Evolutionary conservation across 2,113 vertebrate species (phyloP).

Genomic region (Myocastor coypus): DNA sequence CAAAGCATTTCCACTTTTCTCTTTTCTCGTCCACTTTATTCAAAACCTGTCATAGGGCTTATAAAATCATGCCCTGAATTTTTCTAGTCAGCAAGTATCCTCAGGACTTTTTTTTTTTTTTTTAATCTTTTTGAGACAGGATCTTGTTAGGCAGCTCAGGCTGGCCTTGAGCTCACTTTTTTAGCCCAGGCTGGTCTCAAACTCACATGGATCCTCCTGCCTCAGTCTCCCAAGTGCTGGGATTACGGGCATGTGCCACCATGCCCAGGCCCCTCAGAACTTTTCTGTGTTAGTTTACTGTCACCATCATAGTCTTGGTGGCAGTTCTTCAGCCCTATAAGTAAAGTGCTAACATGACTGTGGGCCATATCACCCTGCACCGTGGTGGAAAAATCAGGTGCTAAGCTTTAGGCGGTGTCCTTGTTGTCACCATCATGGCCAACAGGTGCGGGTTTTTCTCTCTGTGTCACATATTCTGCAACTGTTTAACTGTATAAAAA

Average conservation of each 20-base stretch:
- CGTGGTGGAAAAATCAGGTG: neutral
- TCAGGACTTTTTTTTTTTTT: no score
- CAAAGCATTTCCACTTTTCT: neutral
- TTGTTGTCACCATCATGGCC: rapidly evolving
- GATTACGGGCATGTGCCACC: no score
- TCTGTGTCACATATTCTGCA: neutral
- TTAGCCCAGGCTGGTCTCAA: no score
- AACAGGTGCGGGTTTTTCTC: neutral
- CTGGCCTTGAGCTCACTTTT: no score
- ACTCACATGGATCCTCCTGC: no score
- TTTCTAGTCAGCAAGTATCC: no score
- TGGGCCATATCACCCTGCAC: no score
- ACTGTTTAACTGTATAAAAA: neutral
- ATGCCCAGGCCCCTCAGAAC: no score
- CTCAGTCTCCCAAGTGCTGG: no score
- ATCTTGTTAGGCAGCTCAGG: no score
- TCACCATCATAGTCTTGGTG: no score
- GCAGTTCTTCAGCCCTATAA: neutral
- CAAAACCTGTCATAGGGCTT: rapidly evolving
- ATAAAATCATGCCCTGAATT: rapidly evolving
- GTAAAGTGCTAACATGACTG: neutral
- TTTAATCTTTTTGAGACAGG: no score
- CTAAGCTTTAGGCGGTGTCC: neutral
- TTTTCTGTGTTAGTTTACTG: neutral
- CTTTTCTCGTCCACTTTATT: rapidly evolving